A percentile compares a stretch with the other conserved stretches of the same genome.
These are phyloP conservation scores for Whitmania pigra DNA, from an alignment of 1,140 invertebrate species.

Conservation along the genomic window DNA sequence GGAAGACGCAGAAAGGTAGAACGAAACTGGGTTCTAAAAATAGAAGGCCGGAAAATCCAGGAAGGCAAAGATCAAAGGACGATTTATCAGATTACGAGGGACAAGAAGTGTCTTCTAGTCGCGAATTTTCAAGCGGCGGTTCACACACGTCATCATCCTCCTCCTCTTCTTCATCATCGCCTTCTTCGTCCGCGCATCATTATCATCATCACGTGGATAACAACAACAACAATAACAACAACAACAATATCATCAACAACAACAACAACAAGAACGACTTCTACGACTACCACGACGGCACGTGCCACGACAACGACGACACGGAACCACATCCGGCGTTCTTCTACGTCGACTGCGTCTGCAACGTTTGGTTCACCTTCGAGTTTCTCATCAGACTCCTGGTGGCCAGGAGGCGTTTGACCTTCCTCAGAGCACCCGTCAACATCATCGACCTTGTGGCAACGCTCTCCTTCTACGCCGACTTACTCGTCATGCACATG, in stretches of 20 bases:
- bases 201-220: neutral
- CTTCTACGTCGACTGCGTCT: conserved; percentile 60
- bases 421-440: conserved; percentile 38
- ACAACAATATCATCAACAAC: conserved; percentile 4
- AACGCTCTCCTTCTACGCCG: conserved; percentile 90
- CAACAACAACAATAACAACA: conserved; percentile 6
- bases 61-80: no score
- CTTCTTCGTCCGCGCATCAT: no score
- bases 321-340: neutral
- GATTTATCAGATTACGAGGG: no score
- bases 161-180: no score
- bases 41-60: no score
- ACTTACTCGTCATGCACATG: conserved; percentile 68
- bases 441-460: conserved; percentile 85
- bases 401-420: conserved; percentile 56
- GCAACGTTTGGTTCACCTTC: conserved; percentile 91
- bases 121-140: no score
- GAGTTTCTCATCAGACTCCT: conserved; percentile 74
- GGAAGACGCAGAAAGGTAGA: no score
- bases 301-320: neutral
- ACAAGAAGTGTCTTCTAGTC: no score
- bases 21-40: no score
- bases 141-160: no score
- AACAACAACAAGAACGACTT: conserved; percentile 1
- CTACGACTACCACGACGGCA: neutral